Percentiles rank a stretch among this genome's conserved stretches.
phyloP scores from a whole-genome alignment of 2,888 invertebrate species.

The Steromphala cineraria region DNA sequence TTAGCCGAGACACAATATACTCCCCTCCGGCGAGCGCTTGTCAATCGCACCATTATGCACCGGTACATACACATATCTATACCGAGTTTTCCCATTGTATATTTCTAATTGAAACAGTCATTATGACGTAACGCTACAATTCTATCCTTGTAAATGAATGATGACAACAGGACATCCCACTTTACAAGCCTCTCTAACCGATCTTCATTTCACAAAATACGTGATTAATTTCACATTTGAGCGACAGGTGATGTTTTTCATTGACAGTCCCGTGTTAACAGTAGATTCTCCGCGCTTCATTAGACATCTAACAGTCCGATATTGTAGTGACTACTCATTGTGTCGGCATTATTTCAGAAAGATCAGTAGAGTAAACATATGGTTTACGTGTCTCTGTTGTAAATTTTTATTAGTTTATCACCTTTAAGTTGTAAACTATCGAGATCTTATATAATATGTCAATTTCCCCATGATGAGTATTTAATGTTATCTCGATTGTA shows the following conservation, averaged over 20 bases:
- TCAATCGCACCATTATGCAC: neutral
- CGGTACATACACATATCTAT: neutral
- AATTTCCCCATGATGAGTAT: too few species aligned
- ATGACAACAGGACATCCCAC: neutral
- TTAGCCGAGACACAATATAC: neutral
- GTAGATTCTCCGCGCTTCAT: too few species aligned
- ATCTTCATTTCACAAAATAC: constrained; percentile 3
- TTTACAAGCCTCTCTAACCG: neutral
- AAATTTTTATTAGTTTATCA: too few species aligned
- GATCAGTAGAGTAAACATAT: too few species aligned
- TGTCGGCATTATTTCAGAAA: too few species aligned
- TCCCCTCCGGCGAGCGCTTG: neutral
- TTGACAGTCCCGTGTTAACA: too few species aligned
- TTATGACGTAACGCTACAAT: constrained; percentile 1
- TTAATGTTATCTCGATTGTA: too few species aligned
- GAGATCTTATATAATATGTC: too few species aligned
- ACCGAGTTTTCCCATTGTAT: neutral
- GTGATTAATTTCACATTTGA: neutral
- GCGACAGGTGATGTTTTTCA: neutral
- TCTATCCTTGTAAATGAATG: neutral
- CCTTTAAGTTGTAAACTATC: too few species aligned
- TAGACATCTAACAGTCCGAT: too few species aligned
- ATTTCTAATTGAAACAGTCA: neutral
- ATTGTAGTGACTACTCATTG: too few species aligned
- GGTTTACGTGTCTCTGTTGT: too few species aligned